Evolutionary conservation across 2,888 invertebrate species (phyloP).

Genomic region (Melinaea marsaeus): DNA sequence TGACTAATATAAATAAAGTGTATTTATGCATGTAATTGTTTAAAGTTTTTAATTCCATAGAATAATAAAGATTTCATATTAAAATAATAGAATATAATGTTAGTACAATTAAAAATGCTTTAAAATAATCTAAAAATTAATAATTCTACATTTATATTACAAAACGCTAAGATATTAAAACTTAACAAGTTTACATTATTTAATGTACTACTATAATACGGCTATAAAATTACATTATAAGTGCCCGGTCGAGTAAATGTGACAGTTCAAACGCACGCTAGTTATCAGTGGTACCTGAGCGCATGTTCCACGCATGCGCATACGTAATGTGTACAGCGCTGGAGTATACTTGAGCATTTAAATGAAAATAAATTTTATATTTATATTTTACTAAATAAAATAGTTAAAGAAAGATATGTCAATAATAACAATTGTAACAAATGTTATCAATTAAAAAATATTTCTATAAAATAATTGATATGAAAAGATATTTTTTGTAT

Average conservation of each 20-base stretch:
- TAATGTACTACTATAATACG: conserved; percentile 7
- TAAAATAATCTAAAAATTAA: no score
- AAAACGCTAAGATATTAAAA: no score
- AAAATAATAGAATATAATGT: no score
- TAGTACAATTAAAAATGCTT: no score
- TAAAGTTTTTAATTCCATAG: no score
- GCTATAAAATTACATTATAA: not conserved
- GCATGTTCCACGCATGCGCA: conserved; percentile 66
- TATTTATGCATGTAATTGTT: no score
- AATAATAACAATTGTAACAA: not conserved
- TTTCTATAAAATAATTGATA: no score
- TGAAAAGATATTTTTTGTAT: no score
- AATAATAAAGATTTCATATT: no score
- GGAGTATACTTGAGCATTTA: conserved; percentile 17
- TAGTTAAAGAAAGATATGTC: not conserved
- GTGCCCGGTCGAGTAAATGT: conserved; percentile 11
- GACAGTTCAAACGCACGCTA: conserved; percentile 38
- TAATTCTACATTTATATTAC: no score
- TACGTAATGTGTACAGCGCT: conserved; percentile 50
- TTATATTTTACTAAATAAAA: not conserved
- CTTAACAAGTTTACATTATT: not conserved
- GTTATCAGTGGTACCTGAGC: conserved; percentile 54
- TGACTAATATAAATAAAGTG: no score
- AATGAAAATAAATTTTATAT: conserved; percentile 4
- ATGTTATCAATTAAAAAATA: no score